These are phyloP conservation scores for Acanthococcus lagerstroemiae DNA, from an alignment of 2,888 invertebrate species.

Conservation along the genomic window DNA sequence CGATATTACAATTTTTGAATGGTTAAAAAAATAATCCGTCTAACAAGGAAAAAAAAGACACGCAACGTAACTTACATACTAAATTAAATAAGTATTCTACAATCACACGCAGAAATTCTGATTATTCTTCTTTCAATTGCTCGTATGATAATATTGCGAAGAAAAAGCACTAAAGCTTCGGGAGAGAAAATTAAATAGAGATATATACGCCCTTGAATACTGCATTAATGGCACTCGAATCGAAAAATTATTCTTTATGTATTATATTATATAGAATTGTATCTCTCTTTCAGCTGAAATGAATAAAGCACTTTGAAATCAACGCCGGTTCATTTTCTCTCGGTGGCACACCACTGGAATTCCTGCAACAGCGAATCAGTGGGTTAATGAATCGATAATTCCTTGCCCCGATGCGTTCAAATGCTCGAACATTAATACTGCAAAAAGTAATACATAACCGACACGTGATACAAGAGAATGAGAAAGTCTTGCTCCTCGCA, in stretches of 20 bases:
- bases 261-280: neutral
- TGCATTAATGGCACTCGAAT: neutral
- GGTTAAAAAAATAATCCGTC: conserved; percentile 8
- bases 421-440: neutral
- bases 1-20: conserved; percentile 13
- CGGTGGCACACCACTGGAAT: conserved; percentile 20
- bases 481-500: no score
- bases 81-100: conserved; percentile 24
- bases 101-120: conserved; percentile 19
- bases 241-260: neutral
- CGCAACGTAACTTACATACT: conserved; percentile 1
- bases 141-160: conserved; percentile 18
- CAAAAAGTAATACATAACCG: neutral
- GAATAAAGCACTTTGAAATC: neutral
- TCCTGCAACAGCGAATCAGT: conserved; percentile 1
- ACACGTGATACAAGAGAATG: neutral
- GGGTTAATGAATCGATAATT: neutral
- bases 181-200: neutral
- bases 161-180: conserved; percentile 15
- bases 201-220: neutral
- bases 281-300: neutral
- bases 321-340: conserved; percentile 8
- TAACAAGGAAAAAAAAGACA: conserved; percentile 4
- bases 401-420: neutral
- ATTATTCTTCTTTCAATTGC: conserved; percentile 13